These are phyloP conservation scores for Chelonoidis abingdonii DNA, from an alignment of 2,113 vertebrate genomes.

Conservation along the genomic window DNA sequence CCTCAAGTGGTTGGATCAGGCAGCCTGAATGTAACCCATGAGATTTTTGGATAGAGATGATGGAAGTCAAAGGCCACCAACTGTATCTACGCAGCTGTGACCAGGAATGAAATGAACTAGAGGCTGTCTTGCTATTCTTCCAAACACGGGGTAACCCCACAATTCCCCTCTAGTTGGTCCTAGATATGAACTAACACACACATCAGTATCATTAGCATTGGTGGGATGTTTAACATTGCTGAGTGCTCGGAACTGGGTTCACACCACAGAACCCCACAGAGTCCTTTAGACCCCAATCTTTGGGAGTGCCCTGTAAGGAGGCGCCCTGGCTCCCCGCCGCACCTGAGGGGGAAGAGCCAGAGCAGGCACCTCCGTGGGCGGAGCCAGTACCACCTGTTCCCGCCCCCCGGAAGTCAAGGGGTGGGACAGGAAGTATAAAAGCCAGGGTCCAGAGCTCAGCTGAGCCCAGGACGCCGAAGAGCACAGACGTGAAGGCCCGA, in stretches of 20 bases:
- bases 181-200: not conserved
- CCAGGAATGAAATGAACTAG: not conserved
- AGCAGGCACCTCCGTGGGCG: too few species aligned
- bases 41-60: not conserved
- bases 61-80: not conserved
- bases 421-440: too few species aligned
- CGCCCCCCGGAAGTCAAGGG: too few species aligned
- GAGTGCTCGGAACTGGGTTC: not conserved
- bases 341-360: too few species aligned
- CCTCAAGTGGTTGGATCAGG: not conserved
- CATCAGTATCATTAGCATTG: not conserved
- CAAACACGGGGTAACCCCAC: not conserved
- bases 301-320: not conserved
- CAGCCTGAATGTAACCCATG: not conserved
- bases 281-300: not conserved
- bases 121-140: not conserved
- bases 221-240: not conserved
- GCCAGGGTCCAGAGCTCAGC: too few species aligned
- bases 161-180: not conserved
- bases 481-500: too few species aligned
- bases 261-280: not conserved
- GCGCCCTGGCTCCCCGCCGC: too few species aligned
- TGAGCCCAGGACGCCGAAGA: too few species aligned
- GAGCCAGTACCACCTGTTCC: too few species aligned
- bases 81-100: not conserved